A percentile compares a stretch with the other conserved stretches of the same genome.
Evolutionary conservation across 2,888 invertebrate genomes (phyloP).

Genomic region (Agrochola litura): DNA sequence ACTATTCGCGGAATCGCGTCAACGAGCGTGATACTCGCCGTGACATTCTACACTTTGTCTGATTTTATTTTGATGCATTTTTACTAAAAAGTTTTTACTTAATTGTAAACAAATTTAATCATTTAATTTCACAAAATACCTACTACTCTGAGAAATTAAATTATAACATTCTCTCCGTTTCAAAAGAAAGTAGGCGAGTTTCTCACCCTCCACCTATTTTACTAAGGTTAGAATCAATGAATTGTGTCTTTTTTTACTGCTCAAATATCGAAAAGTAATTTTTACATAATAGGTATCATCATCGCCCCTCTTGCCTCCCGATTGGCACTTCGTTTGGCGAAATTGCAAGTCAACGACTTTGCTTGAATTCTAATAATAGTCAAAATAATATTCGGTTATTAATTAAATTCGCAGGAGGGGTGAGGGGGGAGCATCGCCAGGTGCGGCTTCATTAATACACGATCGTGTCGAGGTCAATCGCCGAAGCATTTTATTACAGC

Average conservation of each 20-base stretch:
- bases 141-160: not conserved
- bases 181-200: not conserved
- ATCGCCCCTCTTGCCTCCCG: constrained; percentile 6
- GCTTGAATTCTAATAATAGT: constrained; percentile 46
- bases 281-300: constrained; percentile 14
- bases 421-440: not conserved
- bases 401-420: constrained; percentile 10
- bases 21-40: not conserved
- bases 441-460: constrained; percentile 14
- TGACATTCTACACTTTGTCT: not conserved
- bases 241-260: constrained; percentile 2
- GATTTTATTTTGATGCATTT: not conserved
- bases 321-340: constrained; percentile 13
- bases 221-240: not conserved
- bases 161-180: too few species aligned
- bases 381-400: constrained; percentile 29
- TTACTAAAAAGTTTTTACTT: too few species aligned
- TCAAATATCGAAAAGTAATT: constrained; percentile 40
- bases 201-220: not conserved
- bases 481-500: constrained; percentile 18
- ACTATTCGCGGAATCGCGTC: not conserved
- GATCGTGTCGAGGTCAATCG: constrained; percentile 24
- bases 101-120: not conserved
- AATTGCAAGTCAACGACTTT: constrained; percentile 27
- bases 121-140: not conserved